phyloP scores from a whole-genome alignment of 2,888 invertebrate genomes.

The Buathra laborator region DNA sequence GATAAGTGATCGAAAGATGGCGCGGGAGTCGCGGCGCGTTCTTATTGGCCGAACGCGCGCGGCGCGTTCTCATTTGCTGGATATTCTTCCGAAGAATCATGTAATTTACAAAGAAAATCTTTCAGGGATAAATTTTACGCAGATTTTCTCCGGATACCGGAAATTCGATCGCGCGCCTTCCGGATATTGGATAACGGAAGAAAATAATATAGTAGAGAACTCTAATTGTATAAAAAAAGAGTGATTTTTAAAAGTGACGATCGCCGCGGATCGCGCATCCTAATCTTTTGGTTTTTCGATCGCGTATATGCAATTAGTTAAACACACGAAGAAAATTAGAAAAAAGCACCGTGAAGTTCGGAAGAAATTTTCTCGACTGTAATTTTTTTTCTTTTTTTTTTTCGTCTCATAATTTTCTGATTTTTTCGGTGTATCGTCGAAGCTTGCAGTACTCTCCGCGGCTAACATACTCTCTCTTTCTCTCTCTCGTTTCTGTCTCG shows the following conservation, averaged over 20 bases:
- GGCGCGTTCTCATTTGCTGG: too few species aligned
- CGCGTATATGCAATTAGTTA: too few species aligned
- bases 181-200: background rate
- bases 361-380: slow-evolving; percentile 1
- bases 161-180: background rate
- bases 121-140: background rate
- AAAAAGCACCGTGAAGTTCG: slow-evolving; percentile 6
- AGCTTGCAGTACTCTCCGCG: slow-evolving; percentile 60
- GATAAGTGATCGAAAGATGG: background rate
- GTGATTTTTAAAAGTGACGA: background rate
- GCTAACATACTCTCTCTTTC: slow-evolving; percentile 25
- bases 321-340: background rate
- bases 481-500: slow-evolving; percentile 14
- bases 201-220: background rate
- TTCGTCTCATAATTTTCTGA: background rate
- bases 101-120: background rate
- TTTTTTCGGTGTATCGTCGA: slow-evolving; percentile 41
- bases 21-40: background rate
- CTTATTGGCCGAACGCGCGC: background rate
- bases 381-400: background rate
- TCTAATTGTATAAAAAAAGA: background rate
- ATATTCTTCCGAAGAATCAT: background rate
- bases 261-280: background rate
- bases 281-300: background rate
- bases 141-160: background rate